Evolutionary conservation across 1,140 invertebrate species (phyloP), one percentile per base, ranked within the genome.

Genomic region (Anadara kagoshimensis): DNA sequence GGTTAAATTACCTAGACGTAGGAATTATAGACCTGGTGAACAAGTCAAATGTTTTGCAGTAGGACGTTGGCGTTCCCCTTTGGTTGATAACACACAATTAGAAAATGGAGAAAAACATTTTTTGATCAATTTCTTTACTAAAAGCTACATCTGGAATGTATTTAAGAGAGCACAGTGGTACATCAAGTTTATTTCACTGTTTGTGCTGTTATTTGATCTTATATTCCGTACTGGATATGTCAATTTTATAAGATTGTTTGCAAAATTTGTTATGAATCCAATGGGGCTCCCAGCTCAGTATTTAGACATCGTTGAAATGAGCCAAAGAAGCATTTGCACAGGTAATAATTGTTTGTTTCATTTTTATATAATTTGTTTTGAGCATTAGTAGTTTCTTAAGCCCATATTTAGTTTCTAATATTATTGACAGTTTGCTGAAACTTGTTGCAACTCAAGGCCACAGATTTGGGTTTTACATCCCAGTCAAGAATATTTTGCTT

Each of bases 141-240:
- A 59, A 1, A 68, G 66, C n/a, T 85, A 83, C 61, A 75, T 80
- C 11, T 76, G 49, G 59, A 74, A 63, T 20, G 47, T 83, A 14
- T 78, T 83, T 29, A 79, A 69, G 3, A 63, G 81, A 65, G 78
- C 78, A 12, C 81, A 84, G 0, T 83, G 80, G 83, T 82, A 85
- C 36, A 69, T 85, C 18, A 63, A 69, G 51, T 43, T 85, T 14
- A 69, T 76, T 26, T 79, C 79, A 14, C 12, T 85, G 12, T 68
- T 86, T 53, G 68, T 77, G 29, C 49, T 82, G 4, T 10, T 85
- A 10, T 54, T 71, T 62, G 83, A 85, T 51, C 43, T 81, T 14
- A 54, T 85, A 16, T 73, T 76, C 1, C 59, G 24, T 14, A 84
- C 78, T 20, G 76, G 75, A 1, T 80, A 75, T 65, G 69, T 70